A percentile compares a stretch with the other conserved stretches of the same genome.
Evolutionary conservation across 2,113 vertebrate genomes (phyloP).

Genomic region (Dryoscopus gambensis): DNA sequence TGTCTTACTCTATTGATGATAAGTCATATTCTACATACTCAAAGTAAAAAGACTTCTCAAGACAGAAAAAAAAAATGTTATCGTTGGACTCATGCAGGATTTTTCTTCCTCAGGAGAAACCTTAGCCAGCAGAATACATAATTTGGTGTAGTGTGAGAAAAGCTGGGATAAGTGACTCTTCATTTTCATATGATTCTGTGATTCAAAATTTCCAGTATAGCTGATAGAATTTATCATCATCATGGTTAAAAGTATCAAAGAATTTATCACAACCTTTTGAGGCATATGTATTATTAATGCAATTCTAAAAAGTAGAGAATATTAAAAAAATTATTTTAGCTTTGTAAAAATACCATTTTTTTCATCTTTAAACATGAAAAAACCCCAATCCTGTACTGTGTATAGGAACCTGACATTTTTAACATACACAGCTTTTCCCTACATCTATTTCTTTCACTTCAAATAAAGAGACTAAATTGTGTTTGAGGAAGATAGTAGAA

Average conservation of each 20-base stretch:
- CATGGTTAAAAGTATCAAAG: background rate
- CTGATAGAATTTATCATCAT: background rate
- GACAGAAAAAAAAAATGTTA: background rate
- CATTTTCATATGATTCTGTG: background rate
- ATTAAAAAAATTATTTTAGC: background rate
- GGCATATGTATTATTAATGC: background rate
- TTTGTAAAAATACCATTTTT: background rate
- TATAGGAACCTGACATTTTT: background rate
- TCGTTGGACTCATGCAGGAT: background rate
- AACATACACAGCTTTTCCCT: background rate
- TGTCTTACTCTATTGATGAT: background rate
- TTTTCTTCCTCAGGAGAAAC: background rate
- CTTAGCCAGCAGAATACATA: background rate
- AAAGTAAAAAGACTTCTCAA: background rate
- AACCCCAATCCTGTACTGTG: rapidly evolving
- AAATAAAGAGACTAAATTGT: background rate
- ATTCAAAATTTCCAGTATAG: background rate
- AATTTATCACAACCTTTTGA: background rate
- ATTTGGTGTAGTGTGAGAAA: background rate
- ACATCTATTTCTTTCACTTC: background rate
- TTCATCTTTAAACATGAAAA: background rate
- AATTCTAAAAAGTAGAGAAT: background rate
- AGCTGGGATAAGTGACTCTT: background rate
- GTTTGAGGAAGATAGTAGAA: background rate
- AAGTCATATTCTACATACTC: background rate